phyloP scores from a whole-genome alignment of 2,113 vertebrate genomes.

The Noturus placidus region DNA sequence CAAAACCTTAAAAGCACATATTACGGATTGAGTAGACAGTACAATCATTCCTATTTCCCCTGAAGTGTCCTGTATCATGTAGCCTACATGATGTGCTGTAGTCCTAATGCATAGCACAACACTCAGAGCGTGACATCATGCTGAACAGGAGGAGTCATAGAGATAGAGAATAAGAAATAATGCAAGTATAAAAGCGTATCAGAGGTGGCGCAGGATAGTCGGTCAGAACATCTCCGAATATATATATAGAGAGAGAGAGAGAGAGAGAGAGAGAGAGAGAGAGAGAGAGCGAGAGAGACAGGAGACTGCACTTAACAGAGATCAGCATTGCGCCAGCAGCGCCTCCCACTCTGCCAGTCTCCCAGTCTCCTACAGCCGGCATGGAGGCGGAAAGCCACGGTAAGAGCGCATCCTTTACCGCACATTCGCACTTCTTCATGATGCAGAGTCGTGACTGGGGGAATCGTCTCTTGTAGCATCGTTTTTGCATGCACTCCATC shows the following conservation, averaged over 20 bases:
- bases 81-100: neutral
- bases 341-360: conserved; percentile 5
- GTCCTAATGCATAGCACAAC: neutral
- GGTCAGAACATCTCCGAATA: neutral
- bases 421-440: neutral
- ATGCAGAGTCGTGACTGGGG: neutral
- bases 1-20: neutral
- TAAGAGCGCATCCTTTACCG: conserved; percentile 7
- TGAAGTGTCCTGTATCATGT: neutral
- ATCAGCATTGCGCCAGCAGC: conserved; percentile 24
- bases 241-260: neutral
- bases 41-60: neutral
- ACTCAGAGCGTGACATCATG: neutral
- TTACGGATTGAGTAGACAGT: neutral
- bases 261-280: neutral
- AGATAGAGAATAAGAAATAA: neutral
- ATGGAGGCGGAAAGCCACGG: conserved; percentile 28
- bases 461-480: neutral
- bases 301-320: neutral
- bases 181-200: neutral
- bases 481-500: neutral
- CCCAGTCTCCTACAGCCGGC: conserved; percentile 9
- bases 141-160: neutral
- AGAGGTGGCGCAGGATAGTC: neutral
- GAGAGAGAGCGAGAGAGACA: neutral